Evolutionary conservation across 2,797 vertebrate species (phyloP).

Genomic region (Sandelia bainsii): DNA sequence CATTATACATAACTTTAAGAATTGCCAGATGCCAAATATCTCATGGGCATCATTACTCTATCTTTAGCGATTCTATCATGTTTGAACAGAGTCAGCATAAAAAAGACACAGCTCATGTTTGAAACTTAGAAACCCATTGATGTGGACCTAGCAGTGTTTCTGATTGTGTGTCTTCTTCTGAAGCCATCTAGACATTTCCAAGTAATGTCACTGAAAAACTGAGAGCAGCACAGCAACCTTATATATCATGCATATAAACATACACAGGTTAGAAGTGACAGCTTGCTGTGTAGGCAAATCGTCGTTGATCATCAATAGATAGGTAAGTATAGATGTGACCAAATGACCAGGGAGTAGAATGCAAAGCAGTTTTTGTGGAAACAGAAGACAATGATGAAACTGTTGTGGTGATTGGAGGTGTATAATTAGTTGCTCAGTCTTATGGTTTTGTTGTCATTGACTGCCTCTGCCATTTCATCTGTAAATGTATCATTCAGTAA

Average conservation of each 20-base stretch:
- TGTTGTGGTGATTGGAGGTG: too few relatives aligned
- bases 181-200: conserved; percentile 29
- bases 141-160: conserved; percentile 7
- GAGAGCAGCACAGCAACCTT: conserved; percentile 42
- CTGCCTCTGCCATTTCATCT: too few relatives aligned
- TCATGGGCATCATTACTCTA: background rate
- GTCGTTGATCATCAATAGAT: conserved; percentile 9
- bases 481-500: background rate
- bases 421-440: too few relatives aligned
- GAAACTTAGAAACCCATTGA: conserved; percentile 18
- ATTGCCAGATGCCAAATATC: conserved; percentile 9
- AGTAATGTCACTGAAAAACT: conserved; percentile 22
- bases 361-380: conserved; percentile 9
- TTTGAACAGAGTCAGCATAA: conserved; percentile 12
- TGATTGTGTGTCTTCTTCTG: conserved; percentile 14
- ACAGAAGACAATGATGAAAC: background rate
- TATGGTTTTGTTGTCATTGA: too few relatives aligned
- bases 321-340: conserved; percentile 46
- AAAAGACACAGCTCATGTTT: conserved; percentile 5
- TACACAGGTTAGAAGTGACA: conserved; percentile 38
- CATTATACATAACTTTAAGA: background rate
- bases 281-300: conserved; percentile 46
- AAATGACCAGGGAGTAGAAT: conserved; percentile 31
- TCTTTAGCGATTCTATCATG: conserved; percentile 14
- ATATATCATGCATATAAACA: conserved; percentile 23